These are phyloP conservation scores for Stomorhina lunata DNA, from an alignment of 2,888 invertebrate species.

Conservation along the genomic window DNA sequence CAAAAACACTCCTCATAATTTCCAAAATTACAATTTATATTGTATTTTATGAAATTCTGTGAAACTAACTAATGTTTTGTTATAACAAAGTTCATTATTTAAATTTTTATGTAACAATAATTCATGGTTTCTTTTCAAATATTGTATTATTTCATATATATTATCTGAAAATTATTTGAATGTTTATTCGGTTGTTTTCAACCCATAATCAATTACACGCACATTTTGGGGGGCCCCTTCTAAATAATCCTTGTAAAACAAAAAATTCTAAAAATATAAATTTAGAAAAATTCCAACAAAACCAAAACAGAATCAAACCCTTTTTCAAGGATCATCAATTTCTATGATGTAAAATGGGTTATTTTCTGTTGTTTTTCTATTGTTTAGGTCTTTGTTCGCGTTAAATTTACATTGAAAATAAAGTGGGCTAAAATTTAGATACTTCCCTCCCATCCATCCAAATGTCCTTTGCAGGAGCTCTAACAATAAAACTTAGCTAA, in stretches of 20 bases:
- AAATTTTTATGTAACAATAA: too few species aligned
- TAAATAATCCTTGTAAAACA: not conserved
- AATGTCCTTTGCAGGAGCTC: not conserved
- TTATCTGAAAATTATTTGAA: not conserved
- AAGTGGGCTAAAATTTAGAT: not conserved
- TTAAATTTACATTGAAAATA: not conserved
- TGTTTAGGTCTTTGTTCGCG: not conserved
- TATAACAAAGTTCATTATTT: too few species aligned
- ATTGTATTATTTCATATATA: not conserved
- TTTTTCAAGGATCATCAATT: slow-evolving; percentile 37
- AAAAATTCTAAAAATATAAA: not conserved
- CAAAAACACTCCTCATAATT: too few species aligned
- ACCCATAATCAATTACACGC: not conserved
- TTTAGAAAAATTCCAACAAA: not conserved
- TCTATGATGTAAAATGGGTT: slow-evolving; percentile 16
- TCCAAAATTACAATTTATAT: too few species aligned
- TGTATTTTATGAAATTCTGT: too few species aligned
- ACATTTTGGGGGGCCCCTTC: not conserved
- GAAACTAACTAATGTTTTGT: too few species aligned
- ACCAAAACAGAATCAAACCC: not conserved
- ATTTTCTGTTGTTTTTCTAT: not conserved
- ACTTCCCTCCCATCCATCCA: not conserved
- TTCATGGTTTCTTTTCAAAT: too few species aligned
- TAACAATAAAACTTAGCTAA: not conserved
- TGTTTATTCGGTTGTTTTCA: not conserved